Evolutionary conservation across 2,888 invertebrate genomes (phyloP).

Genomic region (Antitype chi): DNA sequence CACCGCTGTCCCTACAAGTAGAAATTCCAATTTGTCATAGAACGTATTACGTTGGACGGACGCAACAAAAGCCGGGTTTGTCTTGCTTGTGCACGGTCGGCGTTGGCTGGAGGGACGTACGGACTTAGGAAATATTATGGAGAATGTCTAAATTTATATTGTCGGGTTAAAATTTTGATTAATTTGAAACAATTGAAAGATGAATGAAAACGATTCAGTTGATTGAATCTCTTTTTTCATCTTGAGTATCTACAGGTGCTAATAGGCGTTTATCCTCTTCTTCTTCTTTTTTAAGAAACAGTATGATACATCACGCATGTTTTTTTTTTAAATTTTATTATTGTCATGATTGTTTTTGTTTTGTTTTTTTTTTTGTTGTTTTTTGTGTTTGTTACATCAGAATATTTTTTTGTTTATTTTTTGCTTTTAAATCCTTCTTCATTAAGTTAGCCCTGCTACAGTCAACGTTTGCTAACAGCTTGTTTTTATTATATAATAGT

Average conservation of each 20-base stretch:
- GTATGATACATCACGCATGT: too few species aligned
- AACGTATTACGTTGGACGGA: constrained; percentile 77
- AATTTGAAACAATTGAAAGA: not conserved
- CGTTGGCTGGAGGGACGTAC: constrained; percentile 20
- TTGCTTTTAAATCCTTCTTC: too few species aligned
- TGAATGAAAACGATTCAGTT: not conserved
- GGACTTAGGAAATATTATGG: constrained; percentile 26
- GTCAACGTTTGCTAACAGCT: too few species aligned
- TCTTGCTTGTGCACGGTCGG: constrained; percentile 43
- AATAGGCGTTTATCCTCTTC: too few species aligned
- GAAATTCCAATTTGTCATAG: constrained; percentile 85
- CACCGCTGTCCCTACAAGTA: constrained; percentile 74
- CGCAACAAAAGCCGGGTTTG: constrained; percentile 74
- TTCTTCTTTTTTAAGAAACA: too few species aligned
- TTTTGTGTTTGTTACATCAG: too few species aligned
- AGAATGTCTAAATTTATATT: constrained; percentile 1
- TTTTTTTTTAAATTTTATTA: too few species aligned
- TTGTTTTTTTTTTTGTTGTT: too few species aligned
- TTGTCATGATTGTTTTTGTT: too few species aligned
- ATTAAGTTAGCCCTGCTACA: too few species aligned
- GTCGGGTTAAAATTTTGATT: not conserved
- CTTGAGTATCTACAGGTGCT: not conserved
- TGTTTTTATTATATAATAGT: too few species aligned
- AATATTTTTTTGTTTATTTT: too few species aligned
- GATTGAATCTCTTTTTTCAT: not conserved